A percentile compares a stretch with the other conserved stretches of the same genome.
Evolutionary conservation across 2,797 vertebrate species (phyloP).

Genomic region (Chromobotia macracanthus): DNA sequence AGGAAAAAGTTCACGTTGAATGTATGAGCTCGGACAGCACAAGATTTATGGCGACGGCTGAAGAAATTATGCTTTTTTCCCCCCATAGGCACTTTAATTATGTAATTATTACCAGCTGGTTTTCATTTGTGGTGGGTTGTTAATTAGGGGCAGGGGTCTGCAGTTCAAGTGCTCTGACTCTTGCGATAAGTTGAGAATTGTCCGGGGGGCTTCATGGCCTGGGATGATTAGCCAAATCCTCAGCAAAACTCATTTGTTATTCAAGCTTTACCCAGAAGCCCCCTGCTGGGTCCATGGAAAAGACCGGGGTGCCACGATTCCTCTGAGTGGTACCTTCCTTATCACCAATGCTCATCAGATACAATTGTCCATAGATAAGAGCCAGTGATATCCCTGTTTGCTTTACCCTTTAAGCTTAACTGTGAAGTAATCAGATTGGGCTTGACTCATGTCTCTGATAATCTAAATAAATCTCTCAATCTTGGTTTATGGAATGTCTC

Average conservation of each 20-base stretch:
- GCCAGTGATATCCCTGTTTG: conserved; percentile 66
- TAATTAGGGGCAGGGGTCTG: conserved; percentile 88
- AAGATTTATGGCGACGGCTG: conserved; percentile 98
- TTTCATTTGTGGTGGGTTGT: conserved; percentile 86
- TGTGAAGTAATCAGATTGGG: conserved; percentile 65
- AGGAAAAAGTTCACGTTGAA: conserved; percentile 84
- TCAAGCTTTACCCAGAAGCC: conserved; percentile 70
- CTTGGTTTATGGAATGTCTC: conserved; percentile 63
- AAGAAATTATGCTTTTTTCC: conserved; percentile 95
- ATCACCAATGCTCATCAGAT: conserved; percentile 69
- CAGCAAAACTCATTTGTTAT: conserved; percentile 79
- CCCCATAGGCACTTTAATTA: conserved; percentile 94
- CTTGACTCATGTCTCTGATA: conserved; percentile 68
- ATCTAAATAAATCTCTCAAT: conserved; percentile 80
- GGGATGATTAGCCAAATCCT: conserved; percentile 79
- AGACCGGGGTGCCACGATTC: conserved; percentile 69
- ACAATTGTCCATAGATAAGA: conserved; percentile 67
- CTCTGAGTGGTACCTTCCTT: conserved; percentile 67
- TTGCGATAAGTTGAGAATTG: conserved; percentile 76
- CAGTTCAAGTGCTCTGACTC: conserved; percentile 79
- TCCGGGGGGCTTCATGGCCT: conserved; percentile 65
- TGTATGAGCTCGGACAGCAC: conserved; percentile 87
- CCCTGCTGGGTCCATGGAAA: conserved; percentile 69
- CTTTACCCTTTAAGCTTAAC: conserved; percentile 69
- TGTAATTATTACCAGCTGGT: conserved; percentile 98